Evolutionary conservation across 1,140 invertebrate genomes (phyloP), one percentile per base, ranked within the genome.

Genomic region (Apis florea): DNA sequence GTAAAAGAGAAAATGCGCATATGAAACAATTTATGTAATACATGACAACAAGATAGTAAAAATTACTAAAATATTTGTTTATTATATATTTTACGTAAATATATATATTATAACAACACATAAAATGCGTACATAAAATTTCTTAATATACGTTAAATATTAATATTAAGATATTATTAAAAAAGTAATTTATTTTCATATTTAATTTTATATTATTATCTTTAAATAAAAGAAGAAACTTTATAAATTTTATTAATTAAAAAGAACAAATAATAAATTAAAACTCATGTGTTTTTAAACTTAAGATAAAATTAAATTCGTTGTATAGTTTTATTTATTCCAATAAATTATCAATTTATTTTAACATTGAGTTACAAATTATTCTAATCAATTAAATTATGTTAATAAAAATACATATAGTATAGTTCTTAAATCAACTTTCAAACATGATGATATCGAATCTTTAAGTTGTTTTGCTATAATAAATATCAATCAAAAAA

Each of bases 41-140:
- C 58, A 40, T 64, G 10, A 40, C 40, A 79, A 70, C 58, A 63
- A 59, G 51, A 53, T 79, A 72, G 49, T 61, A 79, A 79, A 72
- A 54, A 66, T 64, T 17, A 71, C 3, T 63, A 31, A 63, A 47
- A 72, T 70, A 79, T 53, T 56, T 53, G 21, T 59, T 53, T 31
- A n/a, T n/a, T n/a, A n/a, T n/a, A 53, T 53, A 19, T 53, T 70
- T 61, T 56, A 53, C 21, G 58, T 17, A 58, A 19, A 19, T 56
- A 69, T 69, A 21, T 21, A 56, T n/a, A 47, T 61, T 26, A 17
- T 51, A 79, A 40, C 31, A 79, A 63, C 56, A 78, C 54, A n/a
- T 71, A 71, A 79, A 77, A 78, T 69, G 17, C 21, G 17, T 64
- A 17, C 40, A 40, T 63, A 15, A 24, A 66, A 6, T 21, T 19